Evolutionary conservation across 2,888 invertebrate species (phyloP), one percentile per base, ranked within the genome.

Genomic region (Cremastinae sp.): DNA sequence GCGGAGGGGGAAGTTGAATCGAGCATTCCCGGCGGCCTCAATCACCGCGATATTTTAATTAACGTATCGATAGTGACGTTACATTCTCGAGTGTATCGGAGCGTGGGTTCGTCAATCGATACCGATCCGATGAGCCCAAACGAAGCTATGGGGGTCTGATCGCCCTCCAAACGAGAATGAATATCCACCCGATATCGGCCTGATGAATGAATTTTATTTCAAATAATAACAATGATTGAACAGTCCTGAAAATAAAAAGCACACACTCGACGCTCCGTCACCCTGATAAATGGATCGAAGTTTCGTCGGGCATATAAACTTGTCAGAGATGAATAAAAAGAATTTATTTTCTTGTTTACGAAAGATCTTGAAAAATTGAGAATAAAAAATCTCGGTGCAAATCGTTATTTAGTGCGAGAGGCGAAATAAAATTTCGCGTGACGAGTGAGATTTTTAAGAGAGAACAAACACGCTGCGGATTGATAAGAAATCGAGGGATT

Each of bases 21-120:
- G 61, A 64, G 49, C 65, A 65, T 37, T 55, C 77, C 73, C 87
- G 87, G 84, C 74, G 83, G 78, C 79, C 82, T 75, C 83, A 76
- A 73, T 79, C 81, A 80, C 80, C 79, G 71, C 84, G 85, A 88
- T 87, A 85, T 88, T 88, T 88, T 88, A 88, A 88, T 88, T 88
- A 88, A 88, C 85, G 84, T 85, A 86, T 86, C 84, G 88, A 87
- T 88, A 86, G 82, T 83, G 71, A 70, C 62, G 77, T 77, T 77
- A 77, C 77, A 77, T 70, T 69, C 70, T 20, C 43, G 37, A 18
- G 66, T 66, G 73, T 70, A 77, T 77, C 73, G 39, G 70, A 77
- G 70, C 77, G 70, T 66, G 70, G 73, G 61, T 77, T 69, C 64
- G 70, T 75, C 79, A 71, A 78, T 75, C 77, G 75, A 75, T 69